Conservation (phyloP, 1,140 invertebrate species). For the Meloidogyne chitwoodi region DNA sequence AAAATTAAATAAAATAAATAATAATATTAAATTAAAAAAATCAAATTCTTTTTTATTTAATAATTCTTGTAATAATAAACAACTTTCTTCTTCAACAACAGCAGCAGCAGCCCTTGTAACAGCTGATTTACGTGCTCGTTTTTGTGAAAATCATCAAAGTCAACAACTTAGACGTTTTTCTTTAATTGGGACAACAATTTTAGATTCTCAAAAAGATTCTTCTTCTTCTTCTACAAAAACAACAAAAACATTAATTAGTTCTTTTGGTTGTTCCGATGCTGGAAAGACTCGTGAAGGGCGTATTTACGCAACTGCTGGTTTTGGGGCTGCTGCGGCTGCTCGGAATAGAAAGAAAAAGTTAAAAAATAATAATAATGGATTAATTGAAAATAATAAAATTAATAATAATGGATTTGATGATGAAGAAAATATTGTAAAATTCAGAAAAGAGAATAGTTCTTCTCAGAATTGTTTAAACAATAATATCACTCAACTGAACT, state of each 20-base stretch:
- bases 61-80: no score
- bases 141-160: background rate
- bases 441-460: background rate
- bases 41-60: background rate
- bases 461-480: background rate
- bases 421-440: background rate
- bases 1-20: background rate
- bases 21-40: background rate
- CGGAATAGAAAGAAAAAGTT: background rate
- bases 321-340: background rate
- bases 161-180: background rate
- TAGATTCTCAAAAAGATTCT: background rate
- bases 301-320: conserved; percentile 17
- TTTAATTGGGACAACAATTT: background rate
- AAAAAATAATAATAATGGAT: background rate
- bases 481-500: background rate
- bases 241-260: background rate
- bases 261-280: conserved; percentile 2
- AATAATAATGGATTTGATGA: background rate
- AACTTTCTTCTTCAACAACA: background rate
- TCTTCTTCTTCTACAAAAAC: no score
- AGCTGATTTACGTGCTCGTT: background rate
- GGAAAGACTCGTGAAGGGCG: conserved; percentile 2
- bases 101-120: background rate
- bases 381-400: background rate